Base-by-base conservation (phyloP, 2,113 vertebrate species). In the Percopsis transmontana region DNA sequence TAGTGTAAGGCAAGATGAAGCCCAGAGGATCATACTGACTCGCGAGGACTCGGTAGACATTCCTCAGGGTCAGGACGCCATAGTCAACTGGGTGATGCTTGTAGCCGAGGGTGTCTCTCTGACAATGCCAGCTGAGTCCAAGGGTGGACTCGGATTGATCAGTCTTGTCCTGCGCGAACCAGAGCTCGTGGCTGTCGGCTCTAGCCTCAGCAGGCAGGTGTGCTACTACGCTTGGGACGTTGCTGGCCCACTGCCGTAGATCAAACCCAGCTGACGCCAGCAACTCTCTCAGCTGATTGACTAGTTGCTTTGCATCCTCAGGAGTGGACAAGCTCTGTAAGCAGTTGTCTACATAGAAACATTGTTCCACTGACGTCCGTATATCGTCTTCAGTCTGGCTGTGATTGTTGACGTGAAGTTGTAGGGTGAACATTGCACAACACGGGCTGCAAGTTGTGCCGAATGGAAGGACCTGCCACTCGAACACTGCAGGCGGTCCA, bases 271-370 rank as follows among this genome's bases (percentile, higher is more conserved):
- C 45, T 24, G 54, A 9, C 7, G 11, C 45, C 55, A 66, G 40
- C 6, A 66, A 20, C 1, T 7, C 41, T 18, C 27, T 27, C 27
- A 27, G 27, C 27, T 27, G 2, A 5, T 27, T 27, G 27, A 27
- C 27, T 27, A 27, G 27, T 5, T 2, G 4, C 5, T 27, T n/a
- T 12, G 50, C 59, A 5, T 42, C 50, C 8, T 52, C 38, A 23
- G 21, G 39, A 20, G 64, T 41, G 21, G 23, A 11, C 42, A 67
- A 38, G 14, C 68, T 70, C 50, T 70, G 51, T 15, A 70, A 27
- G 40, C 48, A 62, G 38, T 70, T 70, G 38, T 70, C 68, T 13
- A 70, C 58, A 13, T 70, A 62, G 11, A 62, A 63, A 20, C 20
- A 62, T 18, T 14, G 2, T 38, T 63, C 20, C 9, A 56, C 16